Evolutionary conservation across 1,140 invertebrate species (phyloP).

Genomic region (Aleiodes sp.): DNA sequence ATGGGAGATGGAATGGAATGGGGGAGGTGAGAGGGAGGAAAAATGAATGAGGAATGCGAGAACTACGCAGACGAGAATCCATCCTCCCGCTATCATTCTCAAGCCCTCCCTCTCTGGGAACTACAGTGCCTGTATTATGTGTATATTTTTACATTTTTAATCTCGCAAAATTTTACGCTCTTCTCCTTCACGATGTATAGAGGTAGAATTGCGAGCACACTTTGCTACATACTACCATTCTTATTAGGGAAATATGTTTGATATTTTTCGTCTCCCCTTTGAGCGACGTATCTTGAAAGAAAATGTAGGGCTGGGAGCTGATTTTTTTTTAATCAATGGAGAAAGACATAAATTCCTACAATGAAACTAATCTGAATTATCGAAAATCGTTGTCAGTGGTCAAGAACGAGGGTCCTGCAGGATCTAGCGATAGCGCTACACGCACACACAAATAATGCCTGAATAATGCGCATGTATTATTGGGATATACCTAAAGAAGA

Average conservation of each 20-base stretch:
- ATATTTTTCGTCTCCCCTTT: background rate
- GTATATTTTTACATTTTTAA: constrained; percentile 56
- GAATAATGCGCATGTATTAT: too few relatives aligned
- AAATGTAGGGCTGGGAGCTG: too few relatives aligned
- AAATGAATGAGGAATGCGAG: constrained; percentile 10
- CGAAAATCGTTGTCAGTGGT: too few relatives aligned
- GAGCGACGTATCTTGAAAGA: background rate
- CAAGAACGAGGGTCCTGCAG: too few relatives aligned
- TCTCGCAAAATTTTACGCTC: constrained; percentile 50
- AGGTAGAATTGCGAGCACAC: constrained; percentile 32
- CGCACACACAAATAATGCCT: too few relatives aligned
- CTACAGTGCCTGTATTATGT: constrained; percentile 6
- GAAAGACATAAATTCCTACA: background rate
- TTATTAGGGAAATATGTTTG: constrained; percentile 17
- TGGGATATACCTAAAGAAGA: too few relatives aligned
- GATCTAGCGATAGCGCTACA: too few relatives aligned
- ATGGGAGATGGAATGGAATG: background rate
- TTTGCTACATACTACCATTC: constrained; percentile 17
- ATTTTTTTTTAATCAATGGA: background rate
- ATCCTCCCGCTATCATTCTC: background rate
- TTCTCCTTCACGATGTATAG: background rate
- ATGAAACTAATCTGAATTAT: background rate
- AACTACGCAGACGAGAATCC: constrained; percentile 23
- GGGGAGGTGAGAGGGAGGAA: background rate
- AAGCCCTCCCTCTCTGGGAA: background rate